A percentile compares a stretch with the other conserved stretches of the same genome.
phyloP scores from a whole-genome alignment of 2,113 vertebrate species.

The Meriones unguiculatus region DNA sequence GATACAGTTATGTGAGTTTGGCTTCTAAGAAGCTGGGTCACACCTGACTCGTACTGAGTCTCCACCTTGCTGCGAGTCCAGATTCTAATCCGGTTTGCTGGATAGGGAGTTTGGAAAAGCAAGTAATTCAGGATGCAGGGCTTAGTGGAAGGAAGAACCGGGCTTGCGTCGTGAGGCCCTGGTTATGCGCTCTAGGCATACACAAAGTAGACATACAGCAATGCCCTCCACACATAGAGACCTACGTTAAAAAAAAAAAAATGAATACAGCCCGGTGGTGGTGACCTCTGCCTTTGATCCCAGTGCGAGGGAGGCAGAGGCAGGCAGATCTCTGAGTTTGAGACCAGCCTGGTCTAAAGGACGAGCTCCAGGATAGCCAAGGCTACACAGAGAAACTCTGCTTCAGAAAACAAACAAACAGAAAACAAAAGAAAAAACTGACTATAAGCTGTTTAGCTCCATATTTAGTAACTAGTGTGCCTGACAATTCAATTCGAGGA shows the following conservation, averaged over 20 bases:
- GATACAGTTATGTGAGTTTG: not conserved
- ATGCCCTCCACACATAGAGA: not conserved
- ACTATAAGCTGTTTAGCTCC: not conserved
- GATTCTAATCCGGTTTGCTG: not conserved
- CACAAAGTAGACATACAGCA: not conserved
- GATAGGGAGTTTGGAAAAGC: not conserved
- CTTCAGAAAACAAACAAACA: not conserved
- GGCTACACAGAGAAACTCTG: not conserved
- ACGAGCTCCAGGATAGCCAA: not conserved
- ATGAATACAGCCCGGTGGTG: not conserved
- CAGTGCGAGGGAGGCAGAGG: not conserved
- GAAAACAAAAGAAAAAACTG: not conserved
- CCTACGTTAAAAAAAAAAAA: not conserved
- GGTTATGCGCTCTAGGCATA: not conserved
- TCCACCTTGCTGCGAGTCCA: not conserved
- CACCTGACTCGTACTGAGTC: not conserved
- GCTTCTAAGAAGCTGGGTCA: not conserved
- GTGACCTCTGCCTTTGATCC: not conserved
- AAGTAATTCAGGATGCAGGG: not conserved
- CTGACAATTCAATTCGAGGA: not conserved
- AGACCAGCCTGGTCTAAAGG: not conserved
- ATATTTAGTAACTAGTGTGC: not conserved
- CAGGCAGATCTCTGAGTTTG: not conserved
- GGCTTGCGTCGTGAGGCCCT: too few relatives aligned
- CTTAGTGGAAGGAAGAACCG: not conserved